Conservation (phyloP, 1,140 invertebrate genomes). For the Ceratosolen solmsi region DNA sequence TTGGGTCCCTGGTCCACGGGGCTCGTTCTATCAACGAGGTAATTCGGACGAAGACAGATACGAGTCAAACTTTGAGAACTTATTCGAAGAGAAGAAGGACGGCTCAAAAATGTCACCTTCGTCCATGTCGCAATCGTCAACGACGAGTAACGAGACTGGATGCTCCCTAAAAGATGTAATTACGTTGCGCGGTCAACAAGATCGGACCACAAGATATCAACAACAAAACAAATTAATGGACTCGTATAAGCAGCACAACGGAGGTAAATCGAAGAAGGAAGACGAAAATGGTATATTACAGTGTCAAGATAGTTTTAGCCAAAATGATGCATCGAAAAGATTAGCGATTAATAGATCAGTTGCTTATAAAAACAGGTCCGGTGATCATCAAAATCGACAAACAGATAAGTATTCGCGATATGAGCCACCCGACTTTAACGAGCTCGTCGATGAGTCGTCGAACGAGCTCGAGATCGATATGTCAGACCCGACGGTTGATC, state of each 20-base stretch:
- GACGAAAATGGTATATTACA: constrained; percentile 64
- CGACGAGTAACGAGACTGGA: constrained; percentile 76
- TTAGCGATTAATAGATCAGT: constrained; percentile 54
- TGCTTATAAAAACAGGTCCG: constrained; percentile 63
- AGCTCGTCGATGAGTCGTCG: constrained; percentile 84
- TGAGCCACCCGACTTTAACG: constrained; percentile 84
- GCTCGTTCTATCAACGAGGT: constrained; percentile 77
- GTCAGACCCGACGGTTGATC: constrained; percentile 76
- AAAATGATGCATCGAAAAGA: constrained; percentile 58
- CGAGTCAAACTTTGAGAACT: constrained; percentile 85
- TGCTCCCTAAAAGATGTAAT: constrained; percentile 80
- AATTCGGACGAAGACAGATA: constrained; percentile 82
- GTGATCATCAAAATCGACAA: constrained; percentile 44
- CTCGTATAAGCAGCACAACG: constrained; percentile 57
- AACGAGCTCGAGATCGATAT: constrained; percentile 87
- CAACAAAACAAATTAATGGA: constrained; percentile 55
- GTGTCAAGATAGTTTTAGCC: constrained; percentile 59
- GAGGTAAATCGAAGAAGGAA: constrained; percentile 56
- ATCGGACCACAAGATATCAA: constrained; percentile 62
- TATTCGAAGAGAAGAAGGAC: constrained; percentile 87
- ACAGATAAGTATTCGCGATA: constrained; percentile 75
- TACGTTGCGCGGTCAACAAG: constrained; percentile 76
- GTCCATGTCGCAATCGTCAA: constrained; percentile 76
- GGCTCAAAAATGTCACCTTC: constrained; percentile 78
- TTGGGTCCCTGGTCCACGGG: constrained; percentile 79